Conservation (phyloP, 92 coral and sea anemone species). For the Isaurus tuberculatus region DNA sequence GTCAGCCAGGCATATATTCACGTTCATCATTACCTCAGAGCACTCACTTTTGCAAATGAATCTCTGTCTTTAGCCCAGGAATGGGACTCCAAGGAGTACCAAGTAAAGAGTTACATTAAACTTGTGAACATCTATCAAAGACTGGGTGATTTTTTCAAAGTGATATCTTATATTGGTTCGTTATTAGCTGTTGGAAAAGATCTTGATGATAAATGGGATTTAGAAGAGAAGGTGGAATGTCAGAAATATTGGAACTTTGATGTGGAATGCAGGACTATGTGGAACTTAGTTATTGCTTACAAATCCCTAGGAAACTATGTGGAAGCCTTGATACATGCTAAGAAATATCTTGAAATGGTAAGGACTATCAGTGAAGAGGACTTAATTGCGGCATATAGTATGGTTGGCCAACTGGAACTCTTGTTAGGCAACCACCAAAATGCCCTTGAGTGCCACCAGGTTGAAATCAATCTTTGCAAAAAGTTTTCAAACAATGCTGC, state of each 20-base stretch:
- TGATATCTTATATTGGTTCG: constrained; percentile 79
- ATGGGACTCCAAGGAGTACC: constrained; percentile 68
- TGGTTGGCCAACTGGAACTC: constrained; percentile 77
- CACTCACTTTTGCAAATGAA: constrained; percentile 61
- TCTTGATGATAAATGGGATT: constrained; percentile 41
- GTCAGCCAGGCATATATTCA: constrained; percentile 65
- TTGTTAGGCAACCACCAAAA: constrained; percentile 68
- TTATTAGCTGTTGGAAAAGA: constrained; percentile 84
- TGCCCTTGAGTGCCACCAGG: constrained; percentile 76
- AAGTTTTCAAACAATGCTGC: constrained; percentile 67
- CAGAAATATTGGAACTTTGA: constrained; percentile 71
- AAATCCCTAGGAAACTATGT: constrained; percentile 74
- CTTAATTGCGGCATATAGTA: constrained; percentile 65
- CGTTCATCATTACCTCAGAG: constrained; percentile 54
- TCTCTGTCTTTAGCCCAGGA: constrained; percentile 73
- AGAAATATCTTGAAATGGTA: constrained; percentile 70
- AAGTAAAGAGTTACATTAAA: constrained; percentile 73
- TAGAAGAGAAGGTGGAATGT: constrained; percentile 10
- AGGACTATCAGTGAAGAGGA: constrained; percentile 66
- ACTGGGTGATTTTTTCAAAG: constrained; percentile 72
- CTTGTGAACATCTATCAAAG: constrained; percentile 81
- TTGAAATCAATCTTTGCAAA: constrained; percentile 72
- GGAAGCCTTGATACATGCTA: constrained; percentile 73
- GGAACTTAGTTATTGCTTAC: constrained; percentile 83
- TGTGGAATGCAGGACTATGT: constrained; percentile 78